These are phyloP conservation scores for Tenualosa thibaudeaui DNA, from an alignment of 2,797 vertebrate genomes.

Conservation along the genomic window DNA sequence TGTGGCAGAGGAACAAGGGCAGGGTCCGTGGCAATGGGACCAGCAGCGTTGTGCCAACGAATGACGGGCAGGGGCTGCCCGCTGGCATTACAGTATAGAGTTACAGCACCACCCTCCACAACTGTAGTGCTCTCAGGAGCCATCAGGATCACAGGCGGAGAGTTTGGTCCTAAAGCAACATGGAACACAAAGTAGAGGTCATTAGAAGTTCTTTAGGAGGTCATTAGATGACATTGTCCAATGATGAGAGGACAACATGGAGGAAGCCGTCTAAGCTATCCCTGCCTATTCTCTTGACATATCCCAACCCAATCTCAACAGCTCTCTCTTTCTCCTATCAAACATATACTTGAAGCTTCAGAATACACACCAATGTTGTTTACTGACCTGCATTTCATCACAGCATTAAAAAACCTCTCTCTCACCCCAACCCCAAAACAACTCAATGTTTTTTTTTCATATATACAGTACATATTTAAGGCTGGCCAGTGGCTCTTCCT, in stretches of 20 bases:
- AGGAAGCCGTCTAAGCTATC: background rate
- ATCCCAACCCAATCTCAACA: background rate
- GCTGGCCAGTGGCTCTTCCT: conserved; percentile 36
- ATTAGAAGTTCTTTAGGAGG: background rate
- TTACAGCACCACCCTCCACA: conserved; percentile 57
- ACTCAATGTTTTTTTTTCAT: conserved; percentile 36
- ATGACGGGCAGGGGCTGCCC: conserved; percentile 65
- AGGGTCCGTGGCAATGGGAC: conserved; percentile 59
- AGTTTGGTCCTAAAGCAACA: conserved; percentile 54
- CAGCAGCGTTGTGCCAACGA: conserved; percentile 66
- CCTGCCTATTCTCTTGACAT: background rate
- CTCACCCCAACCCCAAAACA: conserved; percentile 26
- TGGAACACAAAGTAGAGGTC: background rate
- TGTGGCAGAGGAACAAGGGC: conserved; percentile 60
- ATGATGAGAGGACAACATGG: background rate
- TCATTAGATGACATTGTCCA: background rate
- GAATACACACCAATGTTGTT: conserved; percentile 46
- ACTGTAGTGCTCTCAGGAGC: conserved; percentile 58
- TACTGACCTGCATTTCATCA: conserved; percentile 50
- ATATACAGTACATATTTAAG: conserved; percentile 19
- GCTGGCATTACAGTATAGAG: conserved; percentile 69
- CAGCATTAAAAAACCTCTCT: conserved; percentile 42
- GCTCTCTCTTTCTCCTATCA: conserved; percentile 23
- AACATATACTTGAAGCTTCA: conserved; percentile 31
- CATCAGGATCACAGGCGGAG: conserved; percentile 64